Evolutionary conservation across 2,113 vertebrate genomes (phyloP), one percentile per base, ranked within the genome.

Genomic region (Ranitomeya variabilis): DNA sequence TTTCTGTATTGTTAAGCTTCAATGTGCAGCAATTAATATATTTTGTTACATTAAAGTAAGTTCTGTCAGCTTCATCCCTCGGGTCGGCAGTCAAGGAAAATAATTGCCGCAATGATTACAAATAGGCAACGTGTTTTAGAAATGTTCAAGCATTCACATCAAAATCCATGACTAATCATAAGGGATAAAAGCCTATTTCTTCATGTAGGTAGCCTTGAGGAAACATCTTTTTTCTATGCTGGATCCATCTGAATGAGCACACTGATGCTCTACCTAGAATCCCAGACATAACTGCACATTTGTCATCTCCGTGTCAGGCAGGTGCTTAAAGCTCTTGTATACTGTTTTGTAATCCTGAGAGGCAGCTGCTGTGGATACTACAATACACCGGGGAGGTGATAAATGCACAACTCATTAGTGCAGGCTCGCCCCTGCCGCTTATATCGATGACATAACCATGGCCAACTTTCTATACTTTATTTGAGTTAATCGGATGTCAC

Each of bases 401-500:
- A 66, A 54, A 86, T 52, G 59, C 26, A 66, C 74, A 52, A 15
- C 73, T 51, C 23, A 86, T 79, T 84, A 89, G 76, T 57, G 86
- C n/a, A 5, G 85, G 54, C 81, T 93, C 90, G 88, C 92, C 91
- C 90, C 90, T 86, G 90, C 55, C 89, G 85, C 66, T 77, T 89
- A 88, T 19, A 89, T 92, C 90, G 54, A 80, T 85, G 31, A 86
- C 87, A 88, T 80, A 88, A 88, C 92, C 89, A 86, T 95, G 95
- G 94, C 95, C 93, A 94, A 92, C 93, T 96, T 93, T 91, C 85
- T 83, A 90, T 90, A 92, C 91, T 93, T 26, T 90, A 92, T 94
- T 93, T 93, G 92, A 91, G 92, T 93, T 79, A 92, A 91, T 92
- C 94, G 96, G 96, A 95, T 92, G 90, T 90, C 95, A 95, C 94